phyloP scores from a whole-genome alignment of 2,888 invertebrate species.

The Pyrocoelia pectoralis region DNA sequence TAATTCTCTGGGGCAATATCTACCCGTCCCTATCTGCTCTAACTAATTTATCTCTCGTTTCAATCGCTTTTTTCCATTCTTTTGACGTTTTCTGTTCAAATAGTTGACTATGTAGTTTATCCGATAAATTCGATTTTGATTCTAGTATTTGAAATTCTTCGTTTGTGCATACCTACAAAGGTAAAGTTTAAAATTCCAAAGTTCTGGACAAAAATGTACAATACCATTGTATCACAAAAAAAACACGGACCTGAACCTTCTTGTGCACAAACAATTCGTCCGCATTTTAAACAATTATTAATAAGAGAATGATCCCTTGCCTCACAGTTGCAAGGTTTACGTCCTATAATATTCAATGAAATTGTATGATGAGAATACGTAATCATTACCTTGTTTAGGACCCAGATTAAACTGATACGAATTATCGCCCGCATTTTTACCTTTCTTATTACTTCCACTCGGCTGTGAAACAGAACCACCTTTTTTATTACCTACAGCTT shows the following conservation, averaged over 20 bases:
- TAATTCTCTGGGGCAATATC: no score
- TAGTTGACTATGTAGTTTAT: slow-evolving; percentile 70
- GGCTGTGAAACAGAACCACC: neutral
- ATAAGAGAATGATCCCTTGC: slow-evolving; percentile 89
- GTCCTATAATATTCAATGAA: slow-evolving; percentile 64
- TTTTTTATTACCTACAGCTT: neutral
- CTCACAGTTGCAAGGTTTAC: slow-evolving; percentile 91
- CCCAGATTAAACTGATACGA: slow-evolving; percentile 66
- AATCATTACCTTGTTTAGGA: slow-evolving; percentile 55
- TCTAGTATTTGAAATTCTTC: slow-evolving; percentile 74
- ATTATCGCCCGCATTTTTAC: neutral
- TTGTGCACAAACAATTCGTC: slow-evolving; percentile 92
- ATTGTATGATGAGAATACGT: no score
- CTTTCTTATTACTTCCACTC: neutral
- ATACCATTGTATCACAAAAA: slow-evolving; percentile 87
- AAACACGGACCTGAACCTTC: slow-evolving; percentile 98
- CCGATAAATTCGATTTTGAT: slow-evolving; percentile 72
- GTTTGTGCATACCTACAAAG: slow-evolving; percentile 68
- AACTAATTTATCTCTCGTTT: slow-evolving; percentile 80
- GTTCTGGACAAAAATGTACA: no score
- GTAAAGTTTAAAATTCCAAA: no score
- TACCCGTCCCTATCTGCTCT: slow-evolving; percentile 86
- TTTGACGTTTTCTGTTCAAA: slow-evolving; percentile 67
- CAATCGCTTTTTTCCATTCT: slow-evolving; percentile 75
- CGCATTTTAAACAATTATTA: slow-evolving; percentile 93